A percentile compares a stretch with the other conserved stretches of the same genome.
Conservation (phyloP, 92 coral and sea anemone genomes). For the Diadumene lineata region DNA sequence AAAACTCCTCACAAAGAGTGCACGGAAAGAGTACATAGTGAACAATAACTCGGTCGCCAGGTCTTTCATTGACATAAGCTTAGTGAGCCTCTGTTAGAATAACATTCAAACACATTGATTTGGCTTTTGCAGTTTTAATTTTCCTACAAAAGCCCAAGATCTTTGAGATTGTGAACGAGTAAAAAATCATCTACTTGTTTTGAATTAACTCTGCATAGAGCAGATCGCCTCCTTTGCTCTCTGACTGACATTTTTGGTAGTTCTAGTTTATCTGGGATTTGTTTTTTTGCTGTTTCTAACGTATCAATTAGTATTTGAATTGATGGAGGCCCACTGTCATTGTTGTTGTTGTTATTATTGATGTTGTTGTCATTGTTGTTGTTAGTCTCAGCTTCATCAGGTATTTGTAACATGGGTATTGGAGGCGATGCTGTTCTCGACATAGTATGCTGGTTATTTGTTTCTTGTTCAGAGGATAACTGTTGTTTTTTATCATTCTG, state of each 20-base stretch:
- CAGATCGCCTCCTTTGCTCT: slow-evolving; percentile 85
- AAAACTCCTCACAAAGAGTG: neutral
- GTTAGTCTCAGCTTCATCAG: slow-evolving; percentile 8
- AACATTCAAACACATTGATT: neutral
- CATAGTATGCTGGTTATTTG: neutral
- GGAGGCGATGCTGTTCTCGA: slow-evolving; percentile 1
- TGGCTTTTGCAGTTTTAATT: neutral
- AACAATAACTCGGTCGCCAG: neutral
- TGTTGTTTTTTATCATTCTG: slow-evolving; percentile 7
- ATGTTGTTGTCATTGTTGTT: neutral
- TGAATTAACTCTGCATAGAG: slow-evolving; percentile 79
- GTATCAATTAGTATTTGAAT: slow-evolving; percentile 79
- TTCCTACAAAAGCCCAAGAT: slow-evolving; percentile 71
- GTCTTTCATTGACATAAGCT: neutral
- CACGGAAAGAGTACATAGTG: neutral
- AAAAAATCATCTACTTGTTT: slow-evolving; percentile 90
- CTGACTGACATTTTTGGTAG: slow-evolving; percentile 74
- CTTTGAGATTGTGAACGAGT: slow-evolving; percentile 76
- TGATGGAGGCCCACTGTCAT: slow-evolving; percentile 32
- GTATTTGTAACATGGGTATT: slow-evolving; percentile 25
- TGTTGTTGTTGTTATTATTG: neutral
- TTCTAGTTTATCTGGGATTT: slow-evolving; percentile 50
- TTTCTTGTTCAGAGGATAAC: neutral
- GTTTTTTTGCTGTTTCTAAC: slow-evolving; percentile 69
- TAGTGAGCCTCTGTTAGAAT: neutral